These are phyloP conservation scores for Griposia aprilina DNA, from an alignment of 2,888 invertebrate genomes.

Conservation along the genomic window DNA sequence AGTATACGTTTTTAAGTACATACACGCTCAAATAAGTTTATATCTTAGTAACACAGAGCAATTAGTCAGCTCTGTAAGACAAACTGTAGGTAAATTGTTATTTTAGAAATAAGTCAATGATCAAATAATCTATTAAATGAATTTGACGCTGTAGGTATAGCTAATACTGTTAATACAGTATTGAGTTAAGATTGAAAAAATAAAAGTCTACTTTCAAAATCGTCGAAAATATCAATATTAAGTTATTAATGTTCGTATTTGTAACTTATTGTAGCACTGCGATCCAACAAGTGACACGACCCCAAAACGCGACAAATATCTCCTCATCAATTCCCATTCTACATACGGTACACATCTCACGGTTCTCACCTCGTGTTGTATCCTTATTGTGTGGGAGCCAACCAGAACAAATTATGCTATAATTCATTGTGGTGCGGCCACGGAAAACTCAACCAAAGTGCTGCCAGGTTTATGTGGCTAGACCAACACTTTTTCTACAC, in stretches of 20 bases:
- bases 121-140: neutral
- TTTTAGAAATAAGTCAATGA: neutral
- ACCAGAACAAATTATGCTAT: constrained; percentile 81
- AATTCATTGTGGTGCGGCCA: constrained; percentile 75
- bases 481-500: constrained; percentile 69
- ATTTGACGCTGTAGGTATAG: neutral
- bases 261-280: neutral
- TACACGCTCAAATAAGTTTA: neutral
- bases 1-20: neutral
- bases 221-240: neutral
- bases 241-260: constrained; percentile 17
- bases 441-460: constrained; percentile 69
- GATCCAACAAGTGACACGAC: constrained; percentile 44
- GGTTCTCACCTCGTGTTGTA: constrained; percentile 75
- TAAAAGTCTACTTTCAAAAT: neutral
- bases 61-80: neutral
- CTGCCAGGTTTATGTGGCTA: constrained; percentile 64
- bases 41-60: neutral
- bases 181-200: neutral
- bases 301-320: constrained; percentile 70
- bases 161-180: neutral
- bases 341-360: constrained; percentile 74
- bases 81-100: neutral
- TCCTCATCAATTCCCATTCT: constrained; percentile 74
- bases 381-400: constrained; percentile 74